A percentile compares a stretch with the other conserved stretches of the same genome.
These are phyloP conservation scores for Alosa sapidissima DNA, from an alignment of 2,797 vertebrate genomes.

Conservation along the genomic window DNA sequence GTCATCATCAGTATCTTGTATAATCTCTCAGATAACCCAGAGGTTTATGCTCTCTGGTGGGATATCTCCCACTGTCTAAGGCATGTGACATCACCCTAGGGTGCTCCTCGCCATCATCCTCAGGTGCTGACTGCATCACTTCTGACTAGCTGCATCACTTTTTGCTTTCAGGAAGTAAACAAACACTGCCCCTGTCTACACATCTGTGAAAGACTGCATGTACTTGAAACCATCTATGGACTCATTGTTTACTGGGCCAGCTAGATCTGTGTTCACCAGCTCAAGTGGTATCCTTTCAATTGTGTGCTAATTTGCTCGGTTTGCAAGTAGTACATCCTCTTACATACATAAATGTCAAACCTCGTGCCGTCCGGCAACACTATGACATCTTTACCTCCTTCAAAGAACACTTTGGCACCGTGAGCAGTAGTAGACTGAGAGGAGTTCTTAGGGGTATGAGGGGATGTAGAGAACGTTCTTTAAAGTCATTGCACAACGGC, in stretches of 20 bases:
- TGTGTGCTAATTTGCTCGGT: too few species aligned
- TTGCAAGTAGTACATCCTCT: background rate
- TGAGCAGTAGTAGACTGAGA: too few species aligned
- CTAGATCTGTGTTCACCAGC: background rate
- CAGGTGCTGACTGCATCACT: background rate
- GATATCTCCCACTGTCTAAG: background rate
- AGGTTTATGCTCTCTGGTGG: background rate
- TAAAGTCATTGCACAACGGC: too few species aligned
- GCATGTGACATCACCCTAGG: too few species aligned
- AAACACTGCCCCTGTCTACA: background rate
- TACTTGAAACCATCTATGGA: conserved; percentile 1
- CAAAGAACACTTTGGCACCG: background rate
- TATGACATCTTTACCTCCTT: background rate
- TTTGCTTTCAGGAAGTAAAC: conserved; percentile 21
- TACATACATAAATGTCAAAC: background rate
- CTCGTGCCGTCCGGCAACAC: background rate
- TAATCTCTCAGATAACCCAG: background rate
- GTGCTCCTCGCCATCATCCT: background rate
- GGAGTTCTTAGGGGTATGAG: too few species aligned
- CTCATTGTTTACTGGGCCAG: background rate
- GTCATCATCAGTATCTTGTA: background rate
- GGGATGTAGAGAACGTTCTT: too few species aligned
- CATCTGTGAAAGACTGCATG: conserved; percentile 19
- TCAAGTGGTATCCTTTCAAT: too few species aligned
- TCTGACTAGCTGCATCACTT: background rate